Evolutionary conservation across 2,888 invertebrate species (phyloP), one percentile per base, ranked within the genome.

Genomic region (Epicampocera succincta): DNA sequence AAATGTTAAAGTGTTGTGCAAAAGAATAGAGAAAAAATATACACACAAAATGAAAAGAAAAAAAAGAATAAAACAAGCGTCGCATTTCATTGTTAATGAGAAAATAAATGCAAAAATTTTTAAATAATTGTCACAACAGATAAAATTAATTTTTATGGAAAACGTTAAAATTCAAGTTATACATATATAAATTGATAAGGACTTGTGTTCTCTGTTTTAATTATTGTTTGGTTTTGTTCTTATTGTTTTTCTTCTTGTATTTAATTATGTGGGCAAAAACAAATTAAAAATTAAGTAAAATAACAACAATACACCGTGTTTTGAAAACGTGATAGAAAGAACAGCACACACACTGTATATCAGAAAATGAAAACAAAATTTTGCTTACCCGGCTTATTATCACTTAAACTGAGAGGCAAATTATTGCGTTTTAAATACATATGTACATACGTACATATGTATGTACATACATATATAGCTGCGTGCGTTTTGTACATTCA

Each of bases 91-190:
- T 40, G 0, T 6, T 65, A 15, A 15, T 5, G n/a, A 54, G 3
- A 29, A 61, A 71, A 63, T 40, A 60, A 52, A 78, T 61, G 73
- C 66, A 74, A 63, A 69, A 77, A 60, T 63, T 77, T 9, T 69
- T 19, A n/a, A n/a, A n/a, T n/a, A 11, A 17, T 42, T 33, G 3
- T 8, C 17, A 4, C 5, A 52, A 5, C 21, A 40, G 40, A 21
- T 15, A 48, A n/a, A 48, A 33, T 29, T n/a, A 54, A 25, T 4
- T 33, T 21, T 38, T 11, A 12, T 3, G 25, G 29, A 48, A 33
- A 50, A 48, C 33, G 3, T 46, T 65, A 8, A 50, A 4, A 21
- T 50, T n/a, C 9, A 29, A 1, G 17, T 19, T n/a, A 40, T 9
- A 6, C 8, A 33, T 9, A 33, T 6, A 33, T 9, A 6, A 8